These are phyloP conservation scores for Diprion similis DNA, from an alignment of 1,140 invertebrate genomes.

Conservation along the genomic window DNA sequence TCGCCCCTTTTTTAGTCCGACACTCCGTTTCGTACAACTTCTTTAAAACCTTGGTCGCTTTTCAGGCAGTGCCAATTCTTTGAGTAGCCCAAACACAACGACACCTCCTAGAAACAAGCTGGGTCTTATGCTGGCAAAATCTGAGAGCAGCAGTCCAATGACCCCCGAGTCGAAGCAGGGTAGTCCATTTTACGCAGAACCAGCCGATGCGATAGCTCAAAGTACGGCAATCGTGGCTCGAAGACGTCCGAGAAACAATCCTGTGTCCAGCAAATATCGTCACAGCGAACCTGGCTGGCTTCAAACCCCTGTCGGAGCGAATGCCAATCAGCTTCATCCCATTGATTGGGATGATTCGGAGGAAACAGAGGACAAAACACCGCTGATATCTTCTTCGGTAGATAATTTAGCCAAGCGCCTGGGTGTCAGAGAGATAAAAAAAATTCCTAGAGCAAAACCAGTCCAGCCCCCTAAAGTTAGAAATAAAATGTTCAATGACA, in stretches of 20 bases:
- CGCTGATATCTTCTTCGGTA: conserved; percentile 71
- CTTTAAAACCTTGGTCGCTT: neutral
- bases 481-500: conserved; percentile 67
- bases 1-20: neutral
- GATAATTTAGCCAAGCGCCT: conserved; percentile 67
- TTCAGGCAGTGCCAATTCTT: conserved; percentile 54
- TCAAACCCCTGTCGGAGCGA: conserved; percentile 52
- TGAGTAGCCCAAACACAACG: conserved; percentile 51
- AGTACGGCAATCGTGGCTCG: conserved; percentile 55
- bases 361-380: conserved; percentile 56
- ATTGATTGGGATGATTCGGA: conserved; percentile 67
- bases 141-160: conserved; percentile 52
- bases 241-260: conserved; percentile 46
- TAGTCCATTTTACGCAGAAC: conserved; percentile 92
- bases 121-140: conserved; percentile 51
- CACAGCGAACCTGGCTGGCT: conserved; percentile 71
- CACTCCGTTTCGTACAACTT: conserved; percentile 16
- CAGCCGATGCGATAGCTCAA: conserved; percentile 81
- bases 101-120: conserved; percentile 56
- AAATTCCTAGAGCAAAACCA: conserved; percentile 71
- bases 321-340: conserved; percentile 60
- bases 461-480: conserved; percentile 74
- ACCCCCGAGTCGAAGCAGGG: conserved; percentile 68
- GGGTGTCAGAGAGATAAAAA: conserved; percentile 56
- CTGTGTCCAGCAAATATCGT: conserved; percentile 58